Evolutionary conservation across 2,888 invertebrate genomes (phyloP).

Genomic region (Drosophila formosana): DNA sequence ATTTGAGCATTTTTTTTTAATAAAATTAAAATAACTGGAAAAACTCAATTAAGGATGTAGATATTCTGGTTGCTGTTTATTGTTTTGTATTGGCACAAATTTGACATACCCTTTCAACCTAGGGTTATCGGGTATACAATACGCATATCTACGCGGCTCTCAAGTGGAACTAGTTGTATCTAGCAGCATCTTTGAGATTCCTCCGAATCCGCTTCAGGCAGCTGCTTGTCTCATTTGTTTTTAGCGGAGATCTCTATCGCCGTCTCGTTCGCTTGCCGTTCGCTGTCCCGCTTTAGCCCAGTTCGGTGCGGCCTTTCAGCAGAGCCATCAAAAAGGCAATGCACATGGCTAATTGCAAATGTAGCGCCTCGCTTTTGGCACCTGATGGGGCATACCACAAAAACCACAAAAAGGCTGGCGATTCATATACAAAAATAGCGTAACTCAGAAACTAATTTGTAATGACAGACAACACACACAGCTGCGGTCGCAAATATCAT

Average conservation of each 20-base stretch:
- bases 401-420: conserved; percentile 36
- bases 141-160: conserved; percentile 5
- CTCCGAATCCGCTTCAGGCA: conserved; percentile 21
- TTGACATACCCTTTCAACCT: background rate
- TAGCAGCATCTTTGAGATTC: conserved; percentile 5
- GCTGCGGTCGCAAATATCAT: conserved; percentile 40
- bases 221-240: conserved; percentile 53
- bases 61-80: too few relatives aligned
- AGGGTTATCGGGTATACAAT: background rate
- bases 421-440: conserved; percentile 51
- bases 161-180: conserved; percentile 18
- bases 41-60: too few relatives aligned
- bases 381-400: conserved; percentile 72
- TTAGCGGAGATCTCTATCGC: conserved; percentile 12
- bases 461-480: conserved; percentile 64
- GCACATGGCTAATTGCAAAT: conserved; percentile 77
- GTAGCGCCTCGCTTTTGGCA: conserved; percentile 78
- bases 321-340: conserved; percentile 60
- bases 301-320: conserved; percentile 58
- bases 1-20: too few relatives aligned
- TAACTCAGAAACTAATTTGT: conserved; percentile 64
- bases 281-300: conserved; percentile 26
- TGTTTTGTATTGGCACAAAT: background rate
- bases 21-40: too few relatives aligned
- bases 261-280: background rate